Conservation (phyloP, 2,888 invertebrate species). For the Xestia rhomboidea region DNA sequence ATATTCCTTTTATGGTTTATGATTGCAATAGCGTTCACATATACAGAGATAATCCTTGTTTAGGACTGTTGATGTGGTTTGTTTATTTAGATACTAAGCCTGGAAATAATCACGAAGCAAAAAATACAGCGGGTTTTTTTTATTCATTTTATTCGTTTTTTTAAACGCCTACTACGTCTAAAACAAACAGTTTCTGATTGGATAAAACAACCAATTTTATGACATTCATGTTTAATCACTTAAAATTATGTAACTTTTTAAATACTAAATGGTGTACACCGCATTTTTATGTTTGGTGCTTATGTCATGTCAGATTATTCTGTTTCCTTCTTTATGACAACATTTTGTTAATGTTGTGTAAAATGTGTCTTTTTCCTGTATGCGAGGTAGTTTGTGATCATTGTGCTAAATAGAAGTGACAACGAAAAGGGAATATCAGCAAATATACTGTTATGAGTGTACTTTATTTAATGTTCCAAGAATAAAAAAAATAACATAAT, state of each 20-base stretch:
- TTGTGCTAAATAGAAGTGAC: conserved; percentile 11
- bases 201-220: neutral
- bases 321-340: conserved; percentile 1
- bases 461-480: neutral
- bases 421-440: neutral
- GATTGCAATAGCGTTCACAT: conserved; percentile 18
- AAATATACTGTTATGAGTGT: neutral
- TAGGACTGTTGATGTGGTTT: conserved; percentile 7
- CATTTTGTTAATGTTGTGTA: neutral
- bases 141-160: neutral
- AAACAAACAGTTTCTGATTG: neutral
- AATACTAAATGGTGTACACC: neutral
- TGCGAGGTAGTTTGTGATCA: neutral
- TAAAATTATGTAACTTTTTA: neutral
- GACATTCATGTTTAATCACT: neutral
- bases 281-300: neutral
- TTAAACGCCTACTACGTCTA: neutral
- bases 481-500: neutral
- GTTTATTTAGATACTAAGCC: conserved; percentile 3
- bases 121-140: neutral
- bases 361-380: conserved; percentile 3
- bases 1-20: conserved; percentile 29
- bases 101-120: neutral
- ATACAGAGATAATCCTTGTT: conserved; percentile 24
- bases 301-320: neutral